Percentiles rank a stretch among this genome's conserved stretches.
Conservation (phyloP, 2,113 vertebrate genomes). For the Sander lucioperca region DNA sequence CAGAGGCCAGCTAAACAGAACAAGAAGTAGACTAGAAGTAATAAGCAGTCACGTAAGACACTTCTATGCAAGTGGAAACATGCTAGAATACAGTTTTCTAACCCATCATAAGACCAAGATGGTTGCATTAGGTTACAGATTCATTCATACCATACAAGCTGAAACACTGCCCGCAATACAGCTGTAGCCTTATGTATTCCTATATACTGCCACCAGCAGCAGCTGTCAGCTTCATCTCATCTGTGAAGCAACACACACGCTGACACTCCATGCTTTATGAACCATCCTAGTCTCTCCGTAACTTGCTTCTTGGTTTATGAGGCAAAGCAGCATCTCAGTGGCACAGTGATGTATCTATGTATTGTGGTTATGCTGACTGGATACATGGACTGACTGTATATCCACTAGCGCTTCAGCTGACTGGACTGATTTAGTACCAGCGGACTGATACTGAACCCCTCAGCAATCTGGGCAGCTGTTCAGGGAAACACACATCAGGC, state of each 20-base stretch:
- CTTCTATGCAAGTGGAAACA: not conserved
- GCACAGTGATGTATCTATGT: constrained; percentile 52
- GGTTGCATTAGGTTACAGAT: not conserved
- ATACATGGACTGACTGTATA: constrained; percentile 51
- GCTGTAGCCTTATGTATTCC: constrained; percentile 28
- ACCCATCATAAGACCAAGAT: not conserved
- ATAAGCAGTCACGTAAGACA: not conserved
- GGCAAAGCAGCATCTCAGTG: constrained; percentile 37
- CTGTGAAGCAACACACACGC: constrained; percentile 6
- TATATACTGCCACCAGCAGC: constrained; percentile 36
- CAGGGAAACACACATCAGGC: not conserved
- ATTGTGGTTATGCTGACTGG: constrained; percentile 13
- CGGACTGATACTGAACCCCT: not conserved
- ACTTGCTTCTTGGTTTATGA: constrained; percentile 59
- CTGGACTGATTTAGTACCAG: constrained; percentile 46
- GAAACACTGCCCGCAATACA: constrained; percentile 6
- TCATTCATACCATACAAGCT: not conserved
- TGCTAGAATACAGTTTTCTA: not conserved
- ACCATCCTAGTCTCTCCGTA: not conserved
- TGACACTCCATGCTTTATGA: constrained; percentile 34
- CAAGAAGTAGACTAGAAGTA: not conserved
- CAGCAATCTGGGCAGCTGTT: constrained; percentile 11
- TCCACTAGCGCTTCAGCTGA: constrained; percentile 26
- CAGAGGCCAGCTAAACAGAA: not conserved
- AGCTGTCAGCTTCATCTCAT: constrained; percentile 45